Evolutionary conservation across 2,888 invertebrate genomes (phyloP).

Genomic region (Idaea straminata): DNA sequence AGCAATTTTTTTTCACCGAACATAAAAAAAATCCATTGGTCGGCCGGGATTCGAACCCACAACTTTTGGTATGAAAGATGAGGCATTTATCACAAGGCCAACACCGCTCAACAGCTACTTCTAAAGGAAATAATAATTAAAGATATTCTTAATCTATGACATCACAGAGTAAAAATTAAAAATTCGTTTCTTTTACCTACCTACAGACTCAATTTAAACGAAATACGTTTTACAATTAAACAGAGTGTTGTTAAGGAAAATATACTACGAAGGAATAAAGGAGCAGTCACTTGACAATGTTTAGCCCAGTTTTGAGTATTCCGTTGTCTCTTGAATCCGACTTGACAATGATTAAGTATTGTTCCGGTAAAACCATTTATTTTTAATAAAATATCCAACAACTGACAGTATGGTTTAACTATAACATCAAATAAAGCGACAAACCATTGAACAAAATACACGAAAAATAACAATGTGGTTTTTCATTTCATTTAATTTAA

Average conservation of each 20-base stretch:
- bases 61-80: too few relatives aligned
- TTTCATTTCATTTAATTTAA: not conserved
- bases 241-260: slow-evolving; percentile 8
- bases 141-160: too few relatives aligned
- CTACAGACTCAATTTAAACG: slow-evolving; percentile 4
- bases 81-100: too few relatives aligned
- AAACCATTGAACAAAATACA: not conserved
- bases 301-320: slow-evolving; percentile 23
- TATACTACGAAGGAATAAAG: slow-evolving; percentile 8
- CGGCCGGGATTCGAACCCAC: too few relatives aligned
- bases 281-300: slow-evolving; percentile 18
- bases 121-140: too few relatives aligned
- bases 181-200: not conserved
- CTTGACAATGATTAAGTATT: slow-evolving; percentile 20
- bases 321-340: slow-evolving; percentile 16
- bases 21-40: too few relatives aligned
- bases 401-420: not conserved
- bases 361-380: slow-evolving; percentile 15
- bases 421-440: not conserved
- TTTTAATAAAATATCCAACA: slow-evolving; percentile 12
- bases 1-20: too few relatives aligned
- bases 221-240: slow-evolving; percentile 12
- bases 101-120: too few relatives aligned
- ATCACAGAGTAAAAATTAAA: too few relatives aligned
- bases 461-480: not conserved